Percentiles rank a stretch among this genome's conserved stretches.
phyloP scores from a whole-genome alignment of 2,113 vertebrate genomes.

The Heptranchias perlo region DNA sequence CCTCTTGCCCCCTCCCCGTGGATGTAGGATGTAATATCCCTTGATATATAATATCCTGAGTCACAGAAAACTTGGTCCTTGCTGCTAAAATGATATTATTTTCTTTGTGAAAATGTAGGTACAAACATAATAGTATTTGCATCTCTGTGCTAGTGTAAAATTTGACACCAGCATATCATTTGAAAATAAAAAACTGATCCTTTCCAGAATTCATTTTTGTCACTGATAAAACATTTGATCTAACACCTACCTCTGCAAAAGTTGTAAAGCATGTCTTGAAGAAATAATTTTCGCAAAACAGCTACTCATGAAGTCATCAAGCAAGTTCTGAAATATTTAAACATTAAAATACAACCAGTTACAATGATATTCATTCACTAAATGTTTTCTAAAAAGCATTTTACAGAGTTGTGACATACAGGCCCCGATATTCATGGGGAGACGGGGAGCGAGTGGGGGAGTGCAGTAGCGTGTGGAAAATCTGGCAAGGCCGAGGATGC shows the following conservation, averaged over 20 bases:
- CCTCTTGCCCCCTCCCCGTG: too few relatives aligned
- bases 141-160: not conserved
- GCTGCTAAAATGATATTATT: not conserved
- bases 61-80: not conserved
- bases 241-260: conserved; percentile 64
- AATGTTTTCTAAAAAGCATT: not conserved
- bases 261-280: conserved; percentile 61
- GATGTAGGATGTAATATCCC: too few relatives aligned
- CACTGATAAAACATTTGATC: not conserved
- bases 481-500: too few relatives aligned
- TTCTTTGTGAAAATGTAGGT: not conserved
- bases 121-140: not conserved
- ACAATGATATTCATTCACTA: not conserved
- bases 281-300: conserved; percentile 66
- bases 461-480: too few relatives aligned
- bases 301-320: conserved; percentile 67
- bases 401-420: not conserved
- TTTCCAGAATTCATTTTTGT: not conserved
- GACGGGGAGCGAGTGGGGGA: not conserved
- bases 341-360: not conserved
- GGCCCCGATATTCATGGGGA: not conserved
- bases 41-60: too few relatives aligned
- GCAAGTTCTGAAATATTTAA: conserved; percentile 56
- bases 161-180: not conserved
- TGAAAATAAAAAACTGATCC: not conserved